Evolutionary conservation across 2,113 vertebrate genomes (phyloP), one percentile per base, ranked within the genome.

Genomic region (Callipepla californica): DNA sequence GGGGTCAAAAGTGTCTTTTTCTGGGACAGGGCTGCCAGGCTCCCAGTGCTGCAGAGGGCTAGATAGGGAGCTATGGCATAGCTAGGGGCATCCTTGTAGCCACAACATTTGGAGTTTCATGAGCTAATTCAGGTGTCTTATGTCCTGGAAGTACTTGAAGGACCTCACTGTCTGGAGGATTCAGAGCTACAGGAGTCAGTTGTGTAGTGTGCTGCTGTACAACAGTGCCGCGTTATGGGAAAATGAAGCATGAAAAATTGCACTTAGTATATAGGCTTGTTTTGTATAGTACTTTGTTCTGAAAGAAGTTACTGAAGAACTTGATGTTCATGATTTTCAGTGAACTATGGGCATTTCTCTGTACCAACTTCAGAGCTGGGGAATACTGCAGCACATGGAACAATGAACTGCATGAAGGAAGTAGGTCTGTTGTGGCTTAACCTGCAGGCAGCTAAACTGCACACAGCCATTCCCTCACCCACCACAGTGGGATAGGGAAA

Each of bases 91-190:
- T 30, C 17, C 30, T 61, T 26, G 11, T 16, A 57, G 25, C 36
- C 38, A 36, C 0, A 8, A 30, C 25, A 57, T 61, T 61, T 48
- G 23, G 25, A 3, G 0, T 2, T n/a, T 44, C 61, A 70, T 51
- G 19, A 6, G 3, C 21, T 20, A 40, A 68, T 15, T 9, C 22
- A 57, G 7, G 26, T 90, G 59, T 26, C 74, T 59, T 26, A 34
- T 80, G 42, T 12, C 8, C 38, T 81, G 48, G 25, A 80, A 80
- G 9, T 22, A n/a, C 13, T 2, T 68, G 16, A 5, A 12, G 57
- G 6, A 75, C 17, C 0, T 1, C 9, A 51, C 42, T 15, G 17
- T 55, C 7, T 5, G 34, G 30, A 65, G 15, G 6, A 65, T 68
- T 84, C 47, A 23, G 47, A 53, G 61, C 11, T 23, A 1, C 26